These are phyloP conservation scores for Drosophila neoperkinsi DNA, from an alignment of 2,888 invertebrate genomes.

Conservation along the genomic window DNA sequence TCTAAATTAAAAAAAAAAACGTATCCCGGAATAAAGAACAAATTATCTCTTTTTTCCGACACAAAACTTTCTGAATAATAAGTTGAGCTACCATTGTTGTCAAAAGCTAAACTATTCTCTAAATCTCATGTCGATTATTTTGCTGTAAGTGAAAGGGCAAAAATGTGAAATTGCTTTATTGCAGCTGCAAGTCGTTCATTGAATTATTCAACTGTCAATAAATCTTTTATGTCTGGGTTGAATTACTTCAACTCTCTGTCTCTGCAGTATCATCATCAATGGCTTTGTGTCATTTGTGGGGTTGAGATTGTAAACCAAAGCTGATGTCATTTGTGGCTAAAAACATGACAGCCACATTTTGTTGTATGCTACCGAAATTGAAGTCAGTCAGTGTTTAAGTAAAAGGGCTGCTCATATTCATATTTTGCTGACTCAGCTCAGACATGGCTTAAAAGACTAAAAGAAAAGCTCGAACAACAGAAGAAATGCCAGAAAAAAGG, in stretches of 20 bases:
- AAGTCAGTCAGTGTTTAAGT: conserved; percentile 42
- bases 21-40: not conserved
- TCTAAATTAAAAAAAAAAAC: not conserved
- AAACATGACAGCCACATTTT: conserved; percentile 69
- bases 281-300: conserved; percentile 31
- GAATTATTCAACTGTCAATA: conserved; percentile 17
- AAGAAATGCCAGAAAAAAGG: conserved; percentile 1
- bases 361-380: conserved; percentile 36
- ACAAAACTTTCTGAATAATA: not conserved
- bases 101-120: not conserved
- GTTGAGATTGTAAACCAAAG: conserved; percentile 28
- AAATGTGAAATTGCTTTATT: conserved; percentile 19
- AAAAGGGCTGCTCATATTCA: conserved; percentile 30
- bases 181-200: conserved; percentile 14
- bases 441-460: conserved; percentile 39
- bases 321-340: conserved; percentile 70
- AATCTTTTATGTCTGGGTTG: conserved; percentile 8
- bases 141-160: not conserved
- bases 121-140: not conserved
- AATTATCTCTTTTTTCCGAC: not conserved
- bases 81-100: not conserved
- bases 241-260: conserved; percentile 7
- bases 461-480: conserved; percentile 3
- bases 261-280: conserved; percentile 21
- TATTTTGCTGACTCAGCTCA: conserved; percentile 67